These are phyloP conservation scores for Paramisgurnus dabryanus DNA, from an alignment of 2,113 vertebrate species.

Conservation along the genomic window DNA sequence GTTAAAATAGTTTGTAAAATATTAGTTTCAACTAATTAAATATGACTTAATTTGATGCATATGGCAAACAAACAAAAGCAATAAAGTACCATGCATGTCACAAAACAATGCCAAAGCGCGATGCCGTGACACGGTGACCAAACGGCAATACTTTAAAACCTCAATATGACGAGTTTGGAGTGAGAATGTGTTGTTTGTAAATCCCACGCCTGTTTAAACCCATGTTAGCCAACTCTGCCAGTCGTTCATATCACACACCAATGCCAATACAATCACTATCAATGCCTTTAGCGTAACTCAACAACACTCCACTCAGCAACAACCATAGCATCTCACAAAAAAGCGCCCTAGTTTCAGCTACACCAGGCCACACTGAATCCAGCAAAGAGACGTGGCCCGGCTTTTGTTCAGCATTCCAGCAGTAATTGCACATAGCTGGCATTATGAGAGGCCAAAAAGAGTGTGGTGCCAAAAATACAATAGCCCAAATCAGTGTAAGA, in stretches of 20 bases:
- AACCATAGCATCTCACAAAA: slow-evolving; percentile 30
- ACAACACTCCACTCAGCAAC: background rate
- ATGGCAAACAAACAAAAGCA: too few relatives aligned
- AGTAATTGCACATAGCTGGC: slow-evolving; percentile 58
- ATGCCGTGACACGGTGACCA: too few relatives aligned
- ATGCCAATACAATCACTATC: background rate
- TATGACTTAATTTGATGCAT: too few relatives aligned
- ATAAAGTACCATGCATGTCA: too few relatives aligned
- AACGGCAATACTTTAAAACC: too few relatives aligned
- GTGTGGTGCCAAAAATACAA: slow-evolving; percentile 12
- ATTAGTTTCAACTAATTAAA: too few relatives aligned
- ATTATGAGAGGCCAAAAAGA: slow-evolving; percentile 32
- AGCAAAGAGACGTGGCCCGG: slow-evolving; percentile 41
- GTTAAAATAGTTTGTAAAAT: too few relatives aligned
- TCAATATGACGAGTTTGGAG: background rate
- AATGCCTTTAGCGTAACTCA: background rate
- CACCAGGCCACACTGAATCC: background rate
- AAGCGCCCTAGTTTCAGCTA: slow-evolving; percentile 71
- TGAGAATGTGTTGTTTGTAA: background rate
- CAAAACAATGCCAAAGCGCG: too few relatives aligned
- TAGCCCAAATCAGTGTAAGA: slow-evolving; percentile 13
- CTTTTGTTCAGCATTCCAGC: slow-evolving; percentile 70
- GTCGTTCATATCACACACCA: background rate
- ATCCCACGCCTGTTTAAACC: background rate
- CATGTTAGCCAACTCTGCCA: background rate